Percentiles rank a stretch among this genome's conserved stretches.
Evolutionary conservation across 2,113 vertebrate species (phyloP).

Genomic region (Channa maculata): DNA sequence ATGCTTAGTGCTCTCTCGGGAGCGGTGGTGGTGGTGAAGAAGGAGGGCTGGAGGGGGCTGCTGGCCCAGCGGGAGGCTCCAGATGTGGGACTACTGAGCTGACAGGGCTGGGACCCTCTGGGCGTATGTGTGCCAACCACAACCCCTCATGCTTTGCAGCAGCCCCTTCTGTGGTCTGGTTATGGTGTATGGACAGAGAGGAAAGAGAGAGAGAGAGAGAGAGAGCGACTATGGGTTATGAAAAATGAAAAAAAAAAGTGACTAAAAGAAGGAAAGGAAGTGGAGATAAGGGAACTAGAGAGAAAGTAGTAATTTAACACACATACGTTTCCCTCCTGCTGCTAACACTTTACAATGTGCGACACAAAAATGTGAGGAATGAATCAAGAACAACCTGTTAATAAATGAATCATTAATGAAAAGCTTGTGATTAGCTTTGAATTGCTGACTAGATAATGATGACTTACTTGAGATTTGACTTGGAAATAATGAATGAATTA

Average conservation of each 20-base stretch:
- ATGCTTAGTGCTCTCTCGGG: slow-evolving; percentile 64
- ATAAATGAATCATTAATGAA: no score
- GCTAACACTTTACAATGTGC: no score
- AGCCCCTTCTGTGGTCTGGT: slow-evolving; percentile 68
- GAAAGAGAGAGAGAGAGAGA: slow-evolving; percentile 31
- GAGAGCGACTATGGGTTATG: slow-evolving; percentile 35
- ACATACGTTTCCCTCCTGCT: neutral
- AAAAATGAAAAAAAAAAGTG: slow-evolving; percentile 36
- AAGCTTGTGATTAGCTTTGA: no score
- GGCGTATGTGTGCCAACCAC: slow-evolving; percentile 79
- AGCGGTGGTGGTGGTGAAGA: slow-evolving; percentile 55
- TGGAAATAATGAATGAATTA: no score
- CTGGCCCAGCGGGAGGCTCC: slow-evolving; percentile 83
- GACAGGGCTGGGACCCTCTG: slow-evolving; percentile 81
- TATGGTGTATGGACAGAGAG: slow-evolving; percentile 50
- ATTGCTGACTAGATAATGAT: no score
- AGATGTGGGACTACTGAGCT: slow-evolving; percentile 85
- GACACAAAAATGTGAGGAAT: no score
- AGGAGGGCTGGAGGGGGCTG: slow-evolving; percentile 61
- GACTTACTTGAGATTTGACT: no score
- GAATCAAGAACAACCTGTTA: no score
- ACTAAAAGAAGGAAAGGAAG: neutral
- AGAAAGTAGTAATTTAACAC: neutral
- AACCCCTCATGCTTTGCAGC: slow-evolving; percentile 67
- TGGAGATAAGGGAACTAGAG: neutral